phyloP scores from a whole-genome alignment of 2,797 vertebrate genomes.

The Muraenolepis orangiensis region DNA sequence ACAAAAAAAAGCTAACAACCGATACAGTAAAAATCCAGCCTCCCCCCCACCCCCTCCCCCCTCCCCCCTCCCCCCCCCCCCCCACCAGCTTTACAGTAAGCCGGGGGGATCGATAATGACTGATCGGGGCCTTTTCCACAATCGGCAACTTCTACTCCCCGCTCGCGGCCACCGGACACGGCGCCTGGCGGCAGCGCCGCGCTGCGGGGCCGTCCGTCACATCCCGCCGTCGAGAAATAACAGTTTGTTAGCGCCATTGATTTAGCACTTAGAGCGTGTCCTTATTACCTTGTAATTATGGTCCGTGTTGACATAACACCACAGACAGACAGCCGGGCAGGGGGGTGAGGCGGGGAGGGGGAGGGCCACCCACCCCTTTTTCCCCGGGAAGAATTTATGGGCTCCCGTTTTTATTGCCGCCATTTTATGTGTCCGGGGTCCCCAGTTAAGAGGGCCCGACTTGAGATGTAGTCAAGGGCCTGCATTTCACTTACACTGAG shows the following conservation, averaged over 20 bases:
- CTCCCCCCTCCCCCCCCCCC: conserved; percentile 26
- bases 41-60: conserved; percentile 25
- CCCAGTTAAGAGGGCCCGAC: conserved; percentile 69
- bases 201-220: conserved; percentile 76
- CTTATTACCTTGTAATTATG: conserved; percentile 84
- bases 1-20: conserved; percentile 39
- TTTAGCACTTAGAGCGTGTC: conserved; percentile 81
- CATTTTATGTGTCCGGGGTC: conserved; percentile 74
- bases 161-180: conserved; percentile 71
- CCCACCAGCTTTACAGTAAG: conserved; percentile 72
- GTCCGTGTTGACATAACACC: conserved; percentile 80
- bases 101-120: conserved; percentile 76
- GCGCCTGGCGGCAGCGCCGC: conserved; percentile 67
- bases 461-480: conserved; percentile 74
- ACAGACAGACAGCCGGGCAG: conserved; percentile 59
- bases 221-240: conserved; percentile 75
- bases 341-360: not conserved
- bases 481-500: conserved; percentile 77
- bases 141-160: conserved; percentile 73
- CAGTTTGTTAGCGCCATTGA: conserved; percentile 83
- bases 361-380: conserved; percentile 55
- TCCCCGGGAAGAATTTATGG: conserved; percentile 74
- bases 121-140: conserved; percentile 72
- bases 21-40: conserved; percentile 72
- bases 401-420: conserved; percentile 74